Evolutionary conservation across 2,113 vertebrate species (phyloP).

Genomic region (Ptyas mucosa): DNA sequence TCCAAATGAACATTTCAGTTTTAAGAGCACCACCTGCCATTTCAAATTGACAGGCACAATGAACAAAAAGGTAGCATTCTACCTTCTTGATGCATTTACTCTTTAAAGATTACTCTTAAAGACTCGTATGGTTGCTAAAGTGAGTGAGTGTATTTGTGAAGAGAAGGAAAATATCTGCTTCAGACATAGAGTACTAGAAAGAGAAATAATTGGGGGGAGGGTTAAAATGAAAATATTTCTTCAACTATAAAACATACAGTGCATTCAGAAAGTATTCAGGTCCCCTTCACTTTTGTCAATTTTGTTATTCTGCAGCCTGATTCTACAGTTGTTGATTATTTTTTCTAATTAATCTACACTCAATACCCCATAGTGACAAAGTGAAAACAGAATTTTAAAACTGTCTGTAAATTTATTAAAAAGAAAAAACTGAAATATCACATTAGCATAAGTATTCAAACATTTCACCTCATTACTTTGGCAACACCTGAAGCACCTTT

Average conservation of each 20-base stretch:
- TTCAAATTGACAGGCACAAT: slow-evolving; percentile 37
- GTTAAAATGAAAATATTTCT: neutral
- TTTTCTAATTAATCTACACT: too few relatives aligned
- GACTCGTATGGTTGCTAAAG: slow-evolving; percentile 29
- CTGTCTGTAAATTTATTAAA: too few relatives aligned
- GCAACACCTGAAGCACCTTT: too few relatives aligned
- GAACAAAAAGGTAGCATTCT: neutral
- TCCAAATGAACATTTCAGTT: slow-evolving; percentile 46
- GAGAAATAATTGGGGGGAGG: neutral
- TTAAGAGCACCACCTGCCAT: slow-evolving; percentile 34
- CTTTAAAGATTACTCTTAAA: neutral
- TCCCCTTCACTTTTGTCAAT: neutral
- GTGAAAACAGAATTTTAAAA: too few relatives aligned
- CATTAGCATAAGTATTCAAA: too few relatives aligned
- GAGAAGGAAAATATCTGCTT: neutral
- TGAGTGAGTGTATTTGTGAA: neutral
- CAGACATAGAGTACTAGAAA: rapidly evolving
- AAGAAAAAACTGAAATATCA: too few relatives aligned
- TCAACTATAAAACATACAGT: neutral
- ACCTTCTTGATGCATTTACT: slow-evolving; percentile 27
- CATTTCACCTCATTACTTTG: too few relatives aligned
- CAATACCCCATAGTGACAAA: too few relatives aligned
- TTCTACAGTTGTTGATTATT: too few relatives aligned
- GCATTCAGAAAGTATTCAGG: neutral
- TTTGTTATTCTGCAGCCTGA: too few relatives aligned